Percentiles rank a stretch among this genome's conserved stretches.
Conservation (phyloP, 2,797 vertebrate genomes). For the Threskiornis aethiopicus region DNA sequence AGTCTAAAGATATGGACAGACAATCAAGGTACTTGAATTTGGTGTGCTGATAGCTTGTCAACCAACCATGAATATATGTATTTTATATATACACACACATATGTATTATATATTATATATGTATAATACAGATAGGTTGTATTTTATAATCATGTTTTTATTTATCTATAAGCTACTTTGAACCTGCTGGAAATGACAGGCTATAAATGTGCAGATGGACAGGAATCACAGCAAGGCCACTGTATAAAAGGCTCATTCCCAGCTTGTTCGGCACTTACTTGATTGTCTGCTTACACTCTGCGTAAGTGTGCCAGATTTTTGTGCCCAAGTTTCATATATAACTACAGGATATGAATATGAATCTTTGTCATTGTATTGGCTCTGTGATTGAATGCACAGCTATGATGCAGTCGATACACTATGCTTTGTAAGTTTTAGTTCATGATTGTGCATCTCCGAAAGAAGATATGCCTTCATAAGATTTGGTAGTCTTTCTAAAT, state of each 20-base stretch:
- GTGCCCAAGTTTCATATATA: fast-evolving
- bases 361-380: too few relatives aligned
- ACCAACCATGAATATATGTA: too few relatives aligned
- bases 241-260: fast-evolving
- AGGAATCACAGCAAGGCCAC: neutral
- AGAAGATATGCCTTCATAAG: neutral
- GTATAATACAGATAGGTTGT: too few relatives aligned
- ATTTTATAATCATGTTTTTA: neutral
- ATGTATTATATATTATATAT: too few relatives aligned
- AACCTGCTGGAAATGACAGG: neutral
- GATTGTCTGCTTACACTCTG: neutral
- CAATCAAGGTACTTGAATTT: neutral
- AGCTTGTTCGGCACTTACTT: neutral
- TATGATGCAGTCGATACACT: neutral
- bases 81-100: too few relatives aligned
- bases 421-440: neutral
- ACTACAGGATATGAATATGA: fast-evolving
- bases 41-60: neutral
- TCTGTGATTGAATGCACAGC: neutral
- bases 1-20: fast-evolving
- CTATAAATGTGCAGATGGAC: too few relatives aligned
- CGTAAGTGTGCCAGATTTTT: neutral
- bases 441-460: neutral
- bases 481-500: neutral
- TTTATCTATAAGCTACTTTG: fast-evolving